Percentiles rank a stretch among this genome's conserved stretches.
Evolutionary conservation across 2,113 vertebrate species (phyloP).

Genomic region (Marcusenius ussheri): DNA sequence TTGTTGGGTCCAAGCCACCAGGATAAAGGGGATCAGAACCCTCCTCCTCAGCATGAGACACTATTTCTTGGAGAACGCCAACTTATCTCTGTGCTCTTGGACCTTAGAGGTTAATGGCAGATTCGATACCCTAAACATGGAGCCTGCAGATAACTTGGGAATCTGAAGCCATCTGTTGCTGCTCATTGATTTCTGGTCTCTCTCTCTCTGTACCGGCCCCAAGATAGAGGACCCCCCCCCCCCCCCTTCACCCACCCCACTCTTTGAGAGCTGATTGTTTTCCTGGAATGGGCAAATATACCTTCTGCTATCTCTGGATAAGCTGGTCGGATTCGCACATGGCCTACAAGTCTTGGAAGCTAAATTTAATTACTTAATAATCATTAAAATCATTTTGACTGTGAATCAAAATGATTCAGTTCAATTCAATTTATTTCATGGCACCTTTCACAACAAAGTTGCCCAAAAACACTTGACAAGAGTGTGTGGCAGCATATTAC

Average conservation of each 20-base stretch:
- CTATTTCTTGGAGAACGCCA: not conserved
- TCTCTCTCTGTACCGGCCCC: not conserved
- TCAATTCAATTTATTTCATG: not conserved
- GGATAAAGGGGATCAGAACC: not conserved
- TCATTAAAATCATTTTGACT: not conserved
- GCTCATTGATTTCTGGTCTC: not conserved
- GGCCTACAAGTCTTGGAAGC: not conserved
- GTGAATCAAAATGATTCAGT: not conserved
- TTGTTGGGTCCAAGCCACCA: too few species aligned
- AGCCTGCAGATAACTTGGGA: not conserved
- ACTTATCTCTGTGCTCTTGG: not conserved
- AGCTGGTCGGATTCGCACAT: not conserved
- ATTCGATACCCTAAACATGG: slow-evolving; percentile 5
- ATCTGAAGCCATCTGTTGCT: not conserved
- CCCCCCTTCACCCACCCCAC: not conserved
- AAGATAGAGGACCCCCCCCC: not conserved
- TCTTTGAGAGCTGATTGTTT: not conserved
- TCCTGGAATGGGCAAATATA: not conserved
- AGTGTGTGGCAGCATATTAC: not conserved
- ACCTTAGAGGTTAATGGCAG: slow-evolving; percentile 3
- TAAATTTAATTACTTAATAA: not conserved
- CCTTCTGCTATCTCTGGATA: not conserved
- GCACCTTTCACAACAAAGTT: not conserved
- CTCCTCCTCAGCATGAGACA: not conserved
- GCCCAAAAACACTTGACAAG: not conserved